Evolutionary conservation across 1,140 invertebrate genomes (phyloP).

Genomic region (Lycorma delicatula): DNA sequence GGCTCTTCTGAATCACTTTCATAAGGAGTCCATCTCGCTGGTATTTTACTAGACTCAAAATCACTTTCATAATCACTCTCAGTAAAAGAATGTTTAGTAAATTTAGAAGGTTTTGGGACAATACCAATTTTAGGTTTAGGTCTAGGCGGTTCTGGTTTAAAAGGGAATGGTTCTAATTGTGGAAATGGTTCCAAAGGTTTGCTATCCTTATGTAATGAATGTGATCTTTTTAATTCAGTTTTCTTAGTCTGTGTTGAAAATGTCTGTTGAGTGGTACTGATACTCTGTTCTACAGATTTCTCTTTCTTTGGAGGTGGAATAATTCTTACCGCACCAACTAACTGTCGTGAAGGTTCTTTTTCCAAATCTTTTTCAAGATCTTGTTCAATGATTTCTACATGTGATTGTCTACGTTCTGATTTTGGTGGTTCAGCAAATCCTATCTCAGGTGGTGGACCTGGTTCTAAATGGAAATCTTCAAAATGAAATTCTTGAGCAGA

Average conservation of each 20-base stretch:
- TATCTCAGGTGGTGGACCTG: slow-evolving; percentile 55
- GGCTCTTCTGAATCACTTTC: slow-evolving; percentile 57
- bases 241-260: background rate
- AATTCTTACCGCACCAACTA: slow-evolving; percentile 43
- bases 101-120: slow-evolving; percentile 50
- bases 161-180: slow-evolving; percentile 45
- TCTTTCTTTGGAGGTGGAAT: slow-evolving; percentile 38
- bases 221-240: slow-evolving; percentile 15
- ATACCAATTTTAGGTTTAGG: slow-evolving; percentile 36
- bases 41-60: slow-evolving; percentile 44
- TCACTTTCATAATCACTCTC: slow-evolving; percentile 69
- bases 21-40: slow-evolving; percentile 51
- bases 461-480: slow-evolving; percentile 43
- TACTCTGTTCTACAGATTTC: slow-evolving; percentile 25
- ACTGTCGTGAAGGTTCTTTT: slow-evolving; percentile 43
- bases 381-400: slow-evolving; percentile 49
- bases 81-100: slow-evolving; percentile 46
- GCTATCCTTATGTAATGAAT: slow-evolving; percentile 13
- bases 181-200: slow-evolving; percentile 39
- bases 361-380: slow-evolving; percentile 45
- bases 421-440: slow-evolving; percentile 44
- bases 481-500: slow-evolving; percentile 38
- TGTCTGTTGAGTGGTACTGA: background rate
- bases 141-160: slow-evolving; percentile 37
- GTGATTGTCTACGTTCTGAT: slow-evolving; percentile 40